Percentiles rank a stretch among this genome's conserved stretches.
Evolutionary conservation across 2,888 invertebrate species (phyloP).

Genomic region (Crocallis elinguaria): DNA sequence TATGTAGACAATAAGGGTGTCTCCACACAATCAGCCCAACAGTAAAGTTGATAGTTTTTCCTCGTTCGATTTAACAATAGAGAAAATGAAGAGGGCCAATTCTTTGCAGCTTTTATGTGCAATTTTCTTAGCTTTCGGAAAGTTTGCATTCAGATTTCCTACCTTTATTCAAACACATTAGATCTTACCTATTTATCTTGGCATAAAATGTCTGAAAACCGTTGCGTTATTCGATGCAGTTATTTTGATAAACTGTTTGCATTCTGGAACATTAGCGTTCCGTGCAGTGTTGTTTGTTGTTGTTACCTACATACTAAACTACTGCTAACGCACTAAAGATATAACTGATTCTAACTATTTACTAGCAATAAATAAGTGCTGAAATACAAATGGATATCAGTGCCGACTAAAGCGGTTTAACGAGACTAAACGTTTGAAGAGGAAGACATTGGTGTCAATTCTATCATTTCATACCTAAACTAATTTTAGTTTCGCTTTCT

Average conservation of each 20-base stretch:
- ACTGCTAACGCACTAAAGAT: constrained; percentile 34
- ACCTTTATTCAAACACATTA: constrained; percentile 71
- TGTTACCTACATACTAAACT: constrained; percentile 46
- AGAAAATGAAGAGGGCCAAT: constrained; percentile 81
- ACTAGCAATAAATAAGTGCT: constrained; percentile 13
- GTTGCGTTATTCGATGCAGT: constrained; percentile 61
- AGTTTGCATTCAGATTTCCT: constrained; percentile 75
- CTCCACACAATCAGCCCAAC: constrained; percentile 77
- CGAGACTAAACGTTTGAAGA: constrained; percentile 1
- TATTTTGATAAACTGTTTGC: constrained; percentile 70
- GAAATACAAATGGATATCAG: constrained; percentile 10
- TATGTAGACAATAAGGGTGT: constrained; percentile 78
- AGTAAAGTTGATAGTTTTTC: constrained; percentile 79
- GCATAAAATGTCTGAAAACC: constrained; percentile 61
- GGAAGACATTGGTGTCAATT: no score
- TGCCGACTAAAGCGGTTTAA: constrained; percentile 8
- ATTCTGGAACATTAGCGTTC: constrained; percentile 52
- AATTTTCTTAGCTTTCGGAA: constrained; percentile 73
- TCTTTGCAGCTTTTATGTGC: constrained; percentile 76
- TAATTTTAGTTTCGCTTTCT: no score
- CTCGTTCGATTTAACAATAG: constrained; percentile 81
- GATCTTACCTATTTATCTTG: constrained; percentile 73
- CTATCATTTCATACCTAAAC: no score
- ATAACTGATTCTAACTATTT: constrained; percentile 25
- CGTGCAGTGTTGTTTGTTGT: constrained; percentile 45